Evolutionary conservation across 1,140 invertebrate species (phyloP).

Genomic region (Aphelenchoides besseyi): DNA sequence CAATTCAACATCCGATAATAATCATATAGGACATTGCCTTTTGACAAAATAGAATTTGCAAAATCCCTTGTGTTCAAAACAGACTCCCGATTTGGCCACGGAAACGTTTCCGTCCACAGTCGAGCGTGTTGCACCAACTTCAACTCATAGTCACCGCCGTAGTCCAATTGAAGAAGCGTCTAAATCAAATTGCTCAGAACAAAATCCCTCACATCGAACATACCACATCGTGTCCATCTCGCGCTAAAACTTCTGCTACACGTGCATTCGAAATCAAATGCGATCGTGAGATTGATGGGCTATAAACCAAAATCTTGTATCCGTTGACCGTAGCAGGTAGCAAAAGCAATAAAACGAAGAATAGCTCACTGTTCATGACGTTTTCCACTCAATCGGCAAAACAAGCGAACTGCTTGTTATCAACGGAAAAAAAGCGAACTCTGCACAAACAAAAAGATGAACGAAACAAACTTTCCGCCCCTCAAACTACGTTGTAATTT

Average conservation of each 20-base stretch:
- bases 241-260: slow-evolving; percentile 2
- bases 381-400: too few relatives aligned
- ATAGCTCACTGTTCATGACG: too few relatives aligned
- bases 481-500: not conserved
- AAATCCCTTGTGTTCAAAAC: not conserved
- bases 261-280: slow-evolving; percentile 18
- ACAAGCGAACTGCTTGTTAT: too few relatives aligned
- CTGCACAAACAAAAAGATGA: not conserved
- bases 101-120: slow-evolving; percentile 6
- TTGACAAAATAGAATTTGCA: not conserved
- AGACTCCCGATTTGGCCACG: not conserved
- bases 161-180: not conserved
- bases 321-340: not conserved
- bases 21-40: not conserved
- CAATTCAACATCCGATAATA: slow-evolving; percentile 1
- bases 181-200: slow-evolving; percentile 3
- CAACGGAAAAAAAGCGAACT: not conserved
- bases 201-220: not conserved
- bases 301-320: slow-evolving; percentile 9
- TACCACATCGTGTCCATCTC: slow-evolving; percentile 8
- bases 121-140: not conserved
- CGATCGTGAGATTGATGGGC: not conserved
- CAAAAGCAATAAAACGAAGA: not conserved
- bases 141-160: not conserved
- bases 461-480: not conserved